Base-by-base conservation (phyloP, 2,888 invertebrate species). In the Mechanitis mazaeus region DNA sequence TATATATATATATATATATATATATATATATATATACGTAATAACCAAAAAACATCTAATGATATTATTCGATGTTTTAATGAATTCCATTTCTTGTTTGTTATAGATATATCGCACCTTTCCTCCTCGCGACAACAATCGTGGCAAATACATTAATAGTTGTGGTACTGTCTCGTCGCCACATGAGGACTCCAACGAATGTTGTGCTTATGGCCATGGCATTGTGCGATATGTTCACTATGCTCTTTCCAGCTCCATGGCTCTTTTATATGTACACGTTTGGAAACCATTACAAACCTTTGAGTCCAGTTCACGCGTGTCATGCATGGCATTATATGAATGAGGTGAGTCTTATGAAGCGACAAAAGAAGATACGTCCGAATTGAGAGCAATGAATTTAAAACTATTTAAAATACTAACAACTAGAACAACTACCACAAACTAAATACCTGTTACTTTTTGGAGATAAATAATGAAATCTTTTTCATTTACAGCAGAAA, bases 161-260 rank as follows among this genome's bases (percentile, higher is more conserved):
- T 12, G 93, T 97, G 45, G 97, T 98, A 0, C 91, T 98, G 45
- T 94, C 96, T 63, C 95, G 96, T 70, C 92, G 95, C 45, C 97
- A 97, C 83, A 98, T 98, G 98, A 84, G 95, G 38, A 96, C 96
- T 0, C 97, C 97, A 0, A 97, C 97, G 4, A 97, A 97, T 84
- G 93, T 95, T n/a, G 95, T 97, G 1, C 92, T 98, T 2, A 94
- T 97, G 93, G 96, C 95, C n/a, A 98, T 98, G 97, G 98, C 98
- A 0, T 91, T 98, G 3, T 96, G 97, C 71, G 98, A 98, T 85
- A 95, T 97, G 94, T 94, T 97, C 81, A 98, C 98, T 0, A 94
- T 97, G 76, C 91, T 97, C 59, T 95, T 97, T 77, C 97, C 97
- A 0, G 94, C 97, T 0, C 97, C 97, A 0, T 97, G 96, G 93